Percentiles rank a stretch among this genome's conserved stretches.
Evolutionary conservation across 2,797 vertebrate genomes (phyloP).

Genomic region (Chaetodon trifasciatus): DNA sequence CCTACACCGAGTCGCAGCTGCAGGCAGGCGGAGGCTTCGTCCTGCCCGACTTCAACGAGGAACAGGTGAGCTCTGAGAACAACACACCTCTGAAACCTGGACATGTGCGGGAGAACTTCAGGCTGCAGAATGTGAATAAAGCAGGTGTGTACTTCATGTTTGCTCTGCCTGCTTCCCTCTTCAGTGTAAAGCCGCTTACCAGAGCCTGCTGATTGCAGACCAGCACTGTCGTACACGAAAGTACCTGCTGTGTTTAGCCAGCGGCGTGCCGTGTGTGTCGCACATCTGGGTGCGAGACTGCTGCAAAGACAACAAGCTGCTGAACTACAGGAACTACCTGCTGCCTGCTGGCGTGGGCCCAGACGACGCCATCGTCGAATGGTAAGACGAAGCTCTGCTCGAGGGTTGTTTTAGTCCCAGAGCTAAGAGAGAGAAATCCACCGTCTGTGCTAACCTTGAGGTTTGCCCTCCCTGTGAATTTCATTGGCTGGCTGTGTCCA

Average conservation of each 20-base stretch:
- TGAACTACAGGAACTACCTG: constrained; percentile 96
- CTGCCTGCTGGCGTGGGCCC: constrained; percentile 94
- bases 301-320: constrained; percentile 95
- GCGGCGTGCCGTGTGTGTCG: constrained; percentile 96
- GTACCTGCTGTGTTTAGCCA: constrained; percentile 95
- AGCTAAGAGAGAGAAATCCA: not conserved
- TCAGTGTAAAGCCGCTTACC: constrained; percentile 94
- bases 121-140: not conserved
- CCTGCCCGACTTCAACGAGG: constrained; percentile 95
- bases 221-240: constrained; percentile 95
- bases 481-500: too few relatives aligned
- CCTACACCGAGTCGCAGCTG: constrained; percentile 92
- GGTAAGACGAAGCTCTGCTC: constrained; percentile 82
- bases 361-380: constrained; percentile 90
- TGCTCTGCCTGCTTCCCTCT: not conserved
- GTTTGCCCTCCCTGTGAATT: too few relatives aligned
- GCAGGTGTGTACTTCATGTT: not conserved
- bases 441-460: too few relatives aligned
- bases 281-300: constrained; percentile 97
- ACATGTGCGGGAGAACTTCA: not conserved
- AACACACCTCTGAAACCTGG: too few relatives aligned
- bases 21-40: constrained; percentile 94
- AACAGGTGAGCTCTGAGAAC: constrained; percentile 86
- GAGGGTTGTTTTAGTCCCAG: not conserved
- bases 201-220: constrained; percentile 96